phyloP scores from a whole-genome alignment of 2,888 invertebrate species.

The Zygaena filipendulae region DNA sequence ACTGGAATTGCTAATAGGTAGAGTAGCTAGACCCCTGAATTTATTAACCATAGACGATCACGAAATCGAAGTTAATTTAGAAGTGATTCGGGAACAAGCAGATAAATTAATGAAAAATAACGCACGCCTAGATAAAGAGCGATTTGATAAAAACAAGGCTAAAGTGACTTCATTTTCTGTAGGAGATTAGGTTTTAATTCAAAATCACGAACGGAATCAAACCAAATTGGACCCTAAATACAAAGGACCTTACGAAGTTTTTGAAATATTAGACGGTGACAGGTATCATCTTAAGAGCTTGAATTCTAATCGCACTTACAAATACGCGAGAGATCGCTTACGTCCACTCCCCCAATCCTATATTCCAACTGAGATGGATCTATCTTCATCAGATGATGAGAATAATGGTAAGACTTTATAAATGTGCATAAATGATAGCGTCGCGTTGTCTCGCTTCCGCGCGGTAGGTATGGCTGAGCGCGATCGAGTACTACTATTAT shows the following conservation, averaged over 20 bases:
- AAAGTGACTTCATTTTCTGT: conserved; percentile 3
- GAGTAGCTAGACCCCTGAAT: conserved; percentile 1
- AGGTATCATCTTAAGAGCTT: conserved; percentile 4
- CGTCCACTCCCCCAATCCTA: conserved; percentile 11
- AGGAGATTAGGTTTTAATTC: conserved; percentile 2
- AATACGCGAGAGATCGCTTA: conserved; percentile 11
- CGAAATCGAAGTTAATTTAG: conserved; percentile 2
- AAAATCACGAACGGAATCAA: conserved; percentile 3
- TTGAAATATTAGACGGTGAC: background rate
- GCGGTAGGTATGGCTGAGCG: too few relatives aligned
- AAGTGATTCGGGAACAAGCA: conserved; percentile 3
- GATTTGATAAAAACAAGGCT: conserved; percentile 1
- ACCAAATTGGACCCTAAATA: conserved; percentile 3
- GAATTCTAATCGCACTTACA: conserved; percentile 13
- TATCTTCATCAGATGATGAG: conserved; percentile 8
- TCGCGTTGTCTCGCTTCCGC: too few relatives aligned
- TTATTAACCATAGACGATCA: conserved; percentile 1
- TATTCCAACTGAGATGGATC: conserved; percentile 8
- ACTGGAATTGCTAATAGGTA: conserved; percentile 10
- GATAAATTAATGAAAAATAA: conserved; percentile 3
- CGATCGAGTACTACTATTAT: too few relatives aligned
- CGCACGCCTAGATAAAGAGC: too few relatives aligned
- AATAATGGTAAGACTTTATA: conserved; percentile 9
- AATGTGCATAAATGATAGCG: too few relatives aligned
- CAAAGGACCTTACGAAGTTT: background rate